phyloP scores from a whole-genome alignment of 2,113 vertebrate genomes.

The Cromileptes altivelis region DNA sequence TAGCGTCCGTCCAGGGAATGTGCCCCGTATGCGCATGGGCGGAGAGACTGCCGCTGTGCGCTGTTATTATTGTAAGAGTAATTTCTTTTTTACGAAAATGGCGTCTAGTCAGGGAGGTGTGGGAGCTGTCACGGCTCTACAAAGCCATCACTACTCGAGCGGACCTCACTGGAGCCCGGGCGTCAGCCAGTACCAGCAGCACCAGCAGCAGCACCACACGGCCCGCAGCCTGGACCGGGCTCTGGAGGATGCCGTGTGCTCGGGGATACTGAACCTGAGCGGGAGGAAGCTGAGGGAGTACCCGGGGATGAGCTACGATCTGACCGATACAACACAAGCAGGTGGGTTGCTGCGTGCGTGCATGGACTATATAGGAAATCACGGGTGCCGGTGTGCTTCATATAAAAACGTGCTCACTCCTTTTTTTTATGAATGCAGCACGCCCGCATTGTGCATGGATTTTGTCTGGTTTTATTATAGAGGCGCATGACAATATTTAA shows the following conservation, averaged over 20 bases:
- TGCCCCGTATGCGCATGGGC: slow-evolving; percentile 82
- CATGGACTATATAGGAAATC: background rate
- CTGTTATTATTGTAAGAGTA: slow-evolving; percentile 84
- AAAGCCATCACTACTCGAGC: slow-evolving; percentile 84
- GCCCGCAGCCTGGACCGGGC: slow-evolving; percentile 94
- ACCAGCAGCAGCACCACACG: slow-evolving; percentile 85
- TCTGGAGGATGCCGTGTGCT: slow-evolving; percentile 94
- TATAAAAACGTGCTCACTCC: background rate
- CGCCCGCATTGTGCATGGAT: slow-evolving; percentile 46
- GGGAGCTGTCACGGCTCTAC: slow-evolving; percentile 81
- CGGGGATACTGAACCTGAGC: slow-evolving; percentile 94
- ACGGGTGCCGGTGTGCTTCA: background rate
- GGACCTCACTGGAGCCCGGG: slow-evolving; percentile 91
- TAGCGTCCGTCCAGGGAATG: slow-evolving; percentile 66
- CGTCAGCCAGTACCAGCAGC: slow-evolving; percentile 86
- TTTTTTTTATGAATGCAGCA: slow-evolving; percentile 10
- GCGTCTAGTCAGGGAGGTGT: slow-evolving; percentile 91
- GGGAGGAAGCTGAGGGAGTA: slow-evolving; percentile 97
- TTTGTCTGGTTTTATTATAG: slow-evolving; percentile 4
- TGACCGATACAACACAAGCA: slow-evolving; percentile 96
- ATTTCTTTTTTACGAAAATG: slow-evolving; percentile 89
- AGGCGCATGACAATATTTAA: slow-evolving; percentile 50
- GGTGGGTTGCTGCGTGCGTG: slow-evolving; percentile 82
- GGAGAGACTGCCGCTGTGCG: slow-evolving; percentile 85
- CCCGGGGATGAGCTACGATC: slow-evolving; percentile 91